Base-by-base conservation (phyloP, 2,113 vertebrate genomes). In the Plestiodon gilberti region DNA sequence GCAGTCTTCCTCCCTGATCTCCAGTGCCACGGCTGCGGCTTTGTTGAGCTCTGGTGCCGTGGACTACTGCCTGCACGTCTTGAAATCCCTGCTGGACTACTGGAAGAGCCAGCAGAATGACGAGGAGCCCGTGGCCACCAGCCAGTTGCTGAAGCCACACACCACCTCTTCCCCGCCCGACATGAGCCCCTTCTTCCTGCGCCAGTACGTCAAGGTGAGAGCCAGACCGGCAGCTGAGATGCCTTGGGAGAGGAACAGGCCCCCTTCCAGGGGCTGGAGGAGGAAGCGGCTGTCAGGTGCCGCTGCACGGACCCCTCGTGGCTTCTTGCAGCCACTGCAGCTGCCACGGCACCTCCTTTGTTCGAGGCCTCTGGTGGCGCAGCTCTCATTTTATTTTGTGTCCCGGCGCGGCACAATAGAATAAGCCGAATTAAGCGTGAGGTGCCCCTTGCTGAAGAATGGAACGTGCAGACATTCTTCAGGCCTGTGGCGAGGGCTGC, bases 141-240 rank as follows among this genome's bases (percentile, higher is more conserved):
- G 98, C 95, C 99, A 99, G 94, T 96, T 99, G 80, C 97, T 99
- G 86, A 99, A 98, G 75, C 98, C 99, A 43, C 99, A 99, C 93
- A 98, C 98, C 0, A 97, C 98, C 0, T 96, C 98, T 22, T 99
- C 99, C 70, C 99, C 99, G 0, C 99, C 99, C 0, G 99, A 99
- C 94, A 99, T 99, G 99, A 99, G 99, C 91, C 99, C 99, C 0
- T 99, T 99, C 89, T 99, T 99, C 94, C 96, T 99, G 55, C 98
- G 99, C 20, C 99, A 99, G 91, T 99, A 99, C 30, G 99, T 99
- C 90, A 99, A 99, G 98, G 99, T 99, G 94, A 95, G 93, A 81
- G 35, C 76, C 81, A 9, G 52, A 23, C n/a, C 30, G 0, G 10
- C 52, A 22, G 76, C 55, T 1, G 13, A 15, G 23, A 52, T 4